Evolutionary conservation across 2,888 invertebrate genomes (phyloP), one percentile per base, ranked within the genome.

Genomic region (Drosophila barbarae): DNA sequence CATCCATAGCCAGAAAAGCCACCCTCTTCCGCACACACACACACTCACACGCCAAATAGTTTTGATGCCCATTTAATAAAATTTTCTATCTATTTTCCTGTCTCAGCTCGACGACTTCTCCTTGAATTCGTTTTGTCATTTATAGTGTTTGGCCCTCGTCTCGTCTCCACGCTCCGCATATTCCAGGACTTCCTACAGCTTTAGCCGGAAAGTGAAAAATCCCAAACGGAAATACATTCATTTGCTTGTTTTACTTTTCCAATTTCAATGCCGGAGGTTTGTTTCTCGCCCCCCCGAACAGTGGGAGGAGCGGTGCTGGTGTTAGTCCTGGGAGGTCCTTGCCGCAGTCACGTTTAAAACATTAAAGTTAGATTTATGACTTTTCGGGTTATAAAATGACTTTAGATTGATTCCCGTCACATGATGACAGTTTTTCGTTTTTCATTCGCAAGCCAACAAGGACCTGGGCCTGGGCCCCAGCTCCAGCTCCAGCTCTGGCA

Each of bases 351-450:
- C 87, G 86, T 87, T 81, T 78, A 72, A 71, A 74, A 80, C 85
- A 87, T 88, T 86, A 87, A 83, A 87, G 86, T 87, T 87, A 87
- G 86, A 87, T 87, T 87, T 88, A 88, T 87, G 87, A 86, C 85
- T 87, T 84, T 87, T 85, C 79, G 88, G 87, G 86, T 86, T 87
- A 87, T 84, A 87, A 84, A 86, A 87, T 84, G 85, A 85, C 87
- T 87, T 86, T 80, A 86, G 88, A 87, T 87, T 87, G 87, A 87
- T 87, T 87, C 83, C 84, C 85, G 77, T 87, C 87, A 87, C 83
- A 86, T 83, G 85, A 84, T 87, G 87, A 87, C 85, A 86, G 80
- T 87, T 87, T 81, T 65, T 68, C 65, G 65, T 65, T 65, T 65
- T 65, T 65, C 65, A 65, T 68, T 49, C 64, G 64, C 26, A 47